A percentile compares a stretch with the other conserved stretches of the same genome.
phyloP scores from a whole-genome alignment of 2,888 invertebrate species.

The Anodontia alba region DNA sequence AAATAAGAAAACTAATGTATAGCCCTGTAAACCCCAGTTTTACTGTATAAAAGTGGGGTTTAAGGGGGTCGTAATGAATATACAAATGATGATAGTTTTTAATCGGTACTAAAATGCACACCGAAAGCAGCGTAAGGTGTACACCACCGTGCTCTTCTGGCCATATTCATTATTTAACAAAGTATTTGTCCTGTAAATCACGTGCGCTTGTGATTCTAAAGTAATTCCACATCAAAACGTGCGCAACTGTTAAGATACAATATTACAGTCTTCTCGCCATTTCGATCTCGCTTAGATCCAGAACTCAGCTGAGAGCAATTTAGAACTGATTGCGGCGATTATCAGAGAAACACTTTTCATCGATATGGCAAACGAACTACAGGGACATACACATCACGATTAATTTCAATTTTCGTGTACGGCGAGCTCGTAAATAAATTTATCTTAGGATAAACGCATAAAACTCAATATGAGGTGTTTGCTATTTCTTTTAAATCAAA shows the following conservation, averaged over 20 bases:
- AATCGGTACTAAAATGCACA: too few species aligned
- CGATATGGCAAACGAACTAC: slow-evolving; percentile 15
- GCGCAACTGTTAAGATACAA: slow-evolving; percentile 8
- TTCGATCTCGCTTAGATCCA: neutral
- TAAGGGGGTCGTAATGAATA: too few species aligned
- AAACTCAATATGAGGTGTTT: slow-evolving; percentile 24
- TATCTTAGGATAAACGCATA: slow-evolving; percentile 11
- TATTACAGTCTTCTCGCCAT: slow-evolving; percentile 2
- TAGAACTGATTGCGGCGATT: slow-evolving; percentile 18
- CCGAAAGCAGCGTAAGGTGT: neutral
- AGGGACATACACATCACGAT: slow-evolving; percentile 17
- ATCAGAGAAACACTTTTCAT: slow-evolving; percentile 9
- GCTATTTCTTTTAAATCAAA: slow-evolving; percentile 20
- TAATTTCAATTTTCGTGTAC: slow-evolving; percentile 25
- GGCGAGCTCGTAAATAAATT: slow-evolving; percentile 21
- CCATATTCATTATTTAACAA: slow-evolving; percentile 6
- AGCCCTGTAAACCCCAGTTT: too few species aligned
- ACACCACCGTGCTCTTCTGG: neutral
- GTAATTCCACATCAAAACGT: neutral
- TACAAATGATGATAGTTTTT: too few species aligned
- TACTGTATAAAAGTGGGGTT: too few species aligned
- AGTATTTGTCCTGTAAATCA: slow-evolving; percentile 12
- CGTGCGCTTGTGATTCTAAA: neutral
- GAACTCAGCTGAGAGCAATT: slow-evolving; percentile 16
- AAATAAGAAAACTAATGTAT: too few species aligned